Conservation (phyloP, 2,888 invertebrate genomes). For the Alviniconcha strummeri region DNA sequence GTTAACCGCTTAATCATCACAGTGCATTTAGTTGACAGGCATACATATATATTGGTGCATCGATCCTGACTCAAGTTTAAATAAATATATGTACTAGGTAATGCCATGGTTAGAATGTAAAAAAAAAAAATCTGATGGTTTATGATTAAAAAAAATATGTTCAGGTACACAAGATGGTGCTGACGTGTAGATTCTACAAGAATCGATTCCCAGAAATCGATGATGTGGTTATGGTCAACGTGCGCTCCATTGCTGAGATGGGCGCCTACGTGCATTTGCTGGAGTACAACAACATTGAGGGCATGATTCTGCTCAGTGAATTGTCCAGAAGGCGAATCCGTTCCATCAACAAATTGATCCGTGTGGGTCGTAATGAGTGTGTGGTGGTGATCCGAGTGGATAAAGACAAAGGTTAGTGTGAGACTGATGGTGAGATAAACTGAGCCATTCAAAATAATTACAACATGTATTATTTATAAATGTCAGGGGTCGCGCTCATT, state of each 20-base stretch:
- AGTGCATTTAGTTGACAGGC: too few species aligned
- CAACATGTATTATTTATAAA: neutral
- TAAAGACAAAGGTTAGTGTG: constrained; percentile 92
- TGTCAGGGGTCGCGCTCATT: neutral
- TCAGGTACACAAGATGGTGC: constrained; percentile 53
- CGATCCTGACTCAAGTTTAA: too few species aligned
- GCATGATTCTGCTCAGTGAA: constrained; percentile 97
- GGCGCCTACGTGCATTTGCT: constrained; percentile 98
- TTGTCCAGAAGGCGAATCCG: constrained; percentile 98
- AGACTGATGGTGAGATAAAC: neutral
- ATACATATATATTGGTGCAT: too few species aligned
- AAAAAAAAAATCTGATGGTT: too few species aligned
- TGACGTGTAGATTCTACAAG: constrained; percentile 89
- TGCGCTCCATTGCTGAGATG: constrained; percentile 98
- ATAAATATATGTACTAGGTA: too few species aligned
- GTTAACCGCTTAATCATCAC: too few species aligned
- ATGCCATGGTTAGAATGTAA: too few species aligned
- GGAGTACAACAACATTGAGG: constrained; percentile 99
- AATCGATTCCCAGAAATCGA: constrained; percentile 98
- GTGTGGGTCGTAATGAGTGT: constrained; percentile 98
- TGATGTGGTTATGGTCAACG: constrained; percentile 99
- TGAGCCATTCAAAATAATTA: neutral
- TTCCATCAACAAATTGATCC: constrained; percentile 98
- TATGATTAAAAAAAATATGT: too few species aligned
- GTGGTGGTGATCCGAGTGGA: constrained; percentile 99